These are phyloP conservation scores for Pachyseris speciosa DNA, from an alignment of 64 coral and sea anemone genomes.

Conservation along the genomic window DNA sequence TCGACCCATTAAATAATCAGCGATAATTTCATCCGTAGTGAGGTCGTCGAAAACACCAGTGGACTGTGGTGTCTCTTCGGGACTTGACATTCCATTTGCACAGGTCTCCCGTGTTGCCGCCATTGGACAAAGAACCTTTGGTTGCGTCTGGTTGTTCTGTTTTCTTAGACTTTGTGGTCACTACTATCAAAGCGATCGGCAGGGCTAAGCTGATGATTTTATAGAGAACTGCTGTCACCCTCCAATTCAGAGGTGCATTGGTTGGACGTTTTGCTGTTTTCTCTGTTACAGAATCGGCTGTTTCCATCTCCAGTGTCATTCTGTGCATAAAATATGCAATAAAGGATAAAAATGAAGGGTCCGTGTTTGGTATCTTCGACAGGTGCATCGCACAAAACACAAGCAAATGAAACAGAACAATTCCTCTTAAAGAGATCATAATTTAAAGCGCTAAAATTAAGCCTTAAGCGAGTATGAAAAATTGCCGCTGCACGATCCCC, in stretches of 20 bases:
- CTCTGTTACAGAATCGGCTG: too few species aligned
- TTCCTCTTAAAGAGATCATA: too few species aligned
- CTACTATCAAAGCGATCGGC: conserved; percentile 63
- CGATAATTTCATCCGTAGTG: neutral
- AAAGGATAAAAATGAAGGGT: too few species aligned
- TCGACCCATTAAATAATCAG: conserved; percentile 20
- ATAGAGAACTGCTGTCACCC: conserved; percentile 12
- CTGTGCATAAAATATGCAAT: too few species aligned
- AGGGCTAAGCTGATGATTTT: conserved; percentile 32
- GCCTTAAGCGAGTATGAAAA: too few species aligned
- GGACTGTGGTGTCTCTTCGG: neutral
- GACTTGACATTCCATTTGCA: neutral
- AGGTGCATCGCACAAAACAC: too few species aligned
- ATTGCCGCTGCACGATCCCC: too few species aligned
- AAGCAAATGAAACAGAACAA: too few species aligned
- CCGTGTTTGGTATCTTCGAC: too few species aligned
- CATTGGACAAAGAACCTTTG: neutral
- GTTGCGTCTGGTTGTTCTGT: neutral
- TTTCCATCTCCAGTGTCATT: too few species aligned
- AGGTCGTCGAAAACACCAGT: conserved; percentile 54
- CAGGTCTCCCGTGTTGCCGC: neutral
- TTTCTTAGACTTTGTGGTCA: conserved; percentile 8
- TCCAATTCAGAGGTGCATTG: conserved; percentile 5
- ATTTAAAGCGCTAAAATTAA: too few species aligned
- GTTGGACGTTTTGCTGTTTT: too few species aligned